A percentile compares a stretch with the other conserved stretches of the same genome.
phyloP scores from a whole-genome alignment of 2,113 vertebrate species.

The Ploceus nigricollis region DNA sequence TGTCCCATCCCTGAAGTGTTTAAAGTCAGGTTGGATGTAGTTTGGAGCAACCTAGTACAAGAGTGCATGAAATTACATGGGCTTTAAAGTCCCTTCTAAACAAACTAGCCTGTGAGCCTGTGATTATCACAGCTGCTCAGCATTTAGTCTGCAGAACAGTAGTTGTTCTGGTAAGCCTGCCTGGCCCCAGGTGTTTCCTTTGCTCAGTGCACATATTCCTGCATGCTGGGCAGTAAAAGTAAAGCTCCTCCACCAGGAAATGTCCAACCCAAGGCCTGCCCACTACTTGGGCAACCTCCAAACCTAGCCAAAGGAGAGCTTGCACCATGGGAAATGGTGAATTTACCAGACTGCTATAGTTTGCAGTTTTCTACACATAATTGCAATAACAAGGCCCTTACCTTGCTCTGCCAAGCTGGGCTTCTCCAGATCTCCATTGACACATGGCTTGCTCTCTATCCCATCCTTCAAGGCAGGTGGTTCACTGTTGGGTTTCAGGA shows the following conservation, averaged over 20 bases:
- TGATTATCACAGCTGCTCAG: neutral
- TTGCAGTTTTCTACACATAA: neutral
- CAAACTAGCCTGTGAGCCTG: neutral
- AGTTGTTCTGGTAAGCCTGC: neutral
- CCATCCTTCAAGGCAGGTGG: neutral
- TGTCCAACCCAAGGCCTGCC: neutral
- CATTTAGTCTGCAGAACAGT: neutral
- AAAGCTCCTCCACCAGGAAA: neutral
- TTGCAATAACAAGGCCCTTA: neutral
- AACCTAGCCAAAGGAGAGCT: neutral
- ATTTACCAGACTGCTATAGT: neutral
- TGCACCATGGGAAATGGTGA: neutral
- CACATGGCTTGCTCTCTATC: conserved; percentile 51
- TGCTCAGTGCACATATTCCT: neutral
- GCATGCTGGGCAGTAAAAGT: neutral
- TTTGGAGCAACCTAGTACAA: neutral
- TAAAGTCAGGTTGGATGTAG: neutral
- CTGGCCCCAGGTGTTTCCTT: neutral
- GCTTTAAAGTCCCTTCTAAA: neutral
- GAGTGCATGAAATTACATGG: neutral
- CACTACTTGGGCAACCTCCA: neutral
- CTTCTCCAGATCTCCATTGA: conserved; percentile 77
- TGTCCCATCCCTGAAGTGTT: neutral
- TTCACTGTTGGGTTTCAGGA: conserved; percentile 75
- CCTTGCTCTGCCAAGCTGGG: conserved; percentile 75